Percentiles rank a stretch among this genome's conserved stretches.
phyloP scores from a whole-genome alignment of 1,140 invertebrate genomes.

The Trachymyrmex septentrionalis region DNA sequence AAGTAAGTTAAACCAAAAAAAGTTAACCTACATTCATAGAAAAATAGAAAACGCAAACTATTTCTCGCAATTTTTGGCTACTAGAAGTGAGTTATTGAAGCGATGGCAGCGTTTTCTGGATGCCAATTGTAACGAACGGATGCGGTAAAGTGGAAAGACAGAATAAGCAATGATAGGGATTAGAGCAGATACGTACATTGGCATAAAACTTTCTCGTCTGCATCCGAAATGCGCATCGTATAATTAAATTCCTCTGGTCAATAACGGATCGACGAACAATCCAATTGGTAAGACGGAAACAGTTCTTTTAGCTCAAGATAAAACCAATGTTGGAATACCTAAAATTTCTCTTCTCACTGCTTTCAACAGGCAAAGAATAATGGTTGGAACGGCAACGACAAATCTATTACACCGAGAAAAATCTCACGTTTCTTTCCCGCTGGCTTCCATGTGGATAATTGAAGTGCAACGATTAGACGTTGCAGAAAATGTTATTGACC shows the following conservation, averaged over 20 bases:
- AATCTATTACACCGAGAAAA: slow-evolving; percentile 48
- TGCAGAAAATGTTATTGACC: neutral
- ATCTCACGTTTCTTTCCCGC: slow-evolving; percentile 9
- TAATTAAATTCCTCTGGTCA: slow-evolving; percentile 63
- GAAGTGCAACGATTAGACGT: slow-evolving; percentile 36
- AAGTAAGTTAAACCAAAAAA: no score
- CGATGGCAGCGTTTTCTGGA: neutral
- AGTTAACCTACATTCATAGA: no score
- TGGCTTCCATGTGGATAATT: slow-evolving; percentile 4
- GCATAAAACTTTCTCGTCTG: slow-evolving; percentile 44
- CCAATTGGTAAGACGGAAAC: slow-evolving; percentile 41
- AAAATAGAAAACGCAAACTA: neutral
- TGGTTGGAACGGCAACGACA: slow-evolving; percentile 37
- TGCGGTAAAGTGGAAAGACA: neutral
- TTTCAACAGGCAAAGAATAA: slow-evolving; percentile 38
- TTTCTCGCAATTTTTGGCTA: neutral
- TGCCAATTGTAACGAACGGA: neutral
- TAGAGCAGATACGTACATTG: slow-evolving; percentile 36
- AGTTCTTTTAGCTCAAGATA: slow-evolving; percentile 45
- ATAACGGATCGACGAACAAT: slow-evolving; percentile 31
- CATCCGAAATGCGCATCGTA: slow-evolving; percentile 43
- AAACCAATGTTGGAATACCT: slow-evolving; percentile 51
- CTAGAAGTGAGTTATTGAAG: slow-evolving; percentile 11
- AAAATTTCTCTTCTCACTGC: slow-evolving; percentile 46
- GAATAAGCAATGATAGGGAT: slow-evolving; percentile 51